Evolutionary conservation across 2,888 invertebrate species (phyloP).

Genomic region (Drosophila mulleri): DNA sequence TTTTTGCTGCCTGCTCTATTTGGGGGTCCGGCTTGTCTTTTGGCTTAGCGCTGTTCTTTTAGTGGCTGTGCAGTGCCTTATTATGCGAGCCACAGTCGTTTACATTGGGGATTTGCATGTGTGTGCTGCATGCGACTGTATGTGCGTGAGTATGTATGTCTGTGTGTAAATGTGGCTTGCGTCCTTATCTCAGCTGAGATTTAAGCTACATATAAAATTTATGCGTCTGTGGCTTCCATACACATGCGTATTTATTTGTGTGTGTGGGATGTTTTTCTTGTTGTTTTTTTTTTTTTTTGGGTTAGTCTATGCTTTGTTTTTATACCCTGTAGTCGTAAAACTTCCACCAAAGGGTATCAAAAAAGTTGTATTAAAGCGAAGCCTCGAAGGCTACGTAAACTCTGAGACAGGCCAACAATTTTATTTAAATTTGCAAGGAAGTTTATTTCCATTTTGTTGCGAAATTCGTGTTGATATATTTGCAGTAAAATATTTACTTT

Average conservation of each 20-base stretch:
- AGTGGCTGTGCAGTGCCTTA: slow-evolving; percentile 59
- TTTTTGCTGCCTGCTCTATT: slow-evolving; percentile 21
- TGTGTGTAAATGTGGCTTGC: slow-evolving; percentile 37
- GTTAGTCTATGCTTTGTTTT: slow-evolving; percentile 41
- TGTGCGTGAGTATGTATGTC: slow-evolving; percentile 38
- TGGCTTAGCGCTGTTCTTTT: slow-evolving; percentile 68
- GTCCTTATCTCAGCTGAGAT: slow-evolving; percentile 68
- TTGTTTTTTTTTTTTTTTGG: slow-evolving; percentile 10
- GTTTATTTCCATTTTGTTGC: not conserved
- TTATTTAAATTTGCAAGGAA: not conserved
- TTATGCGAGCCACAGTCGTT: slow-evolving; percentile 62
- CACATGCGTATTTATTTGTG: slow-evolving; percentile 15
- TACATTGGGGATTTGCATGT: slow-evolving; percentile 80
- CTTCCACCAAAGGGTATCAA: not conserved
- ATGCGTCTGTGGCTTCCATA: slow-evolving; percentile 67
- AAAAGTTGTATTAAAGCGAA: not conserved
- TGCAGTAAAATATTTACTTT: slow-evolving; percentile 1
- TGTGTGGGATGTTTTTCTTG: not conserved
- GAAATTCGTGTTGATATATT: not conserved
- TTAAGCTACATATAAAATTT: slow-evolving; percentile 78
- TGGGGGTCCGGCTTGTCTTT: slow-evolving; percentile 56
- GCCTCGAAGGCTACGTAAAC: not conserved
- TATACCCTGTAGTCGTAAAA: slow-evolving; percentile 43
- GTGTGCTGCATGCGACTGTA: slow-evolving; percentile 53
- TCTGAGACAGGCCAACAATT: not conserved